Conservation (phyloP, 2,888 invertebrate genomes). For the Lordiphosa andalusiaca region DNA sequence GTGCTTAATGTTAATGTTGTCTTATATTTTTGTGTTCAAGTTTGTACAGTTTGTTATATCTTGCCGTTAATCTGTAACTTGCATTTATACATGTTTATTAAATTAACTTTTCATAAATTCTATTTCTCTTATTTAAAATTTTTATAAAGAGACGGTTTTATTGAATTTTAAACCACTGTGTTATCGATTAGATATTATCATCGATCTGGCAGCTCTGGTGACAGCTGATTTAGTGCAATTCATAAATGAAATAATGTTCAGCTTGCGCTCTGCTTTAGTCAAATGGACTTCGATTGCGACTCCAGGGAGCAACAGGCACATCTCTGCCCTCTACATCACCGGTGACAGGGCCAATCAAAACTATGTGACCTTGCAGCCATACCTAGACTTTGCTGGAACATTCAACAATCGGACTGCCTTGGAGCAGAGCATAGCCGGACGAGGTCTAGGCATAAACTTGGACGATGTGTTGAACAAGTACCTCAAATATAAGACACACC, state of each 20-base stretch:
- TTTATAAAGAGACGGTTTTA: neutral
- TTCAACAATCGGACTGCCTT: constrained; percentile 82
- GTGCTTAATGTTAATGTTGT: constrained; percentile 18
- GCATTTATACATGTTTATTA: constrained; percentile 23
- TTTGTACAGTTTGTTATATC: constrained; percentile 32
- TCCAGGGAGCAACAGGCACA: constrained; percentile 32
- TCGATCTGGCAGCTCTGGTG: constrained; percentile 18
- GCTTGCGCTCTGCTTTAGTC: constrained; percentile 18
- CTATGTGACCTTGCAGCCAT: constrained; percentile 85
- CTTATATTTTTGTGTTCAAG: constrained; percentile 24
- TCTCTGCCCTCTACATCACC: constrained; percentile 82
- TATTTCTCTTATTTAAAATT: constrained; percentile 1
- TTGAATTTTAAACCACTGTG: neutral
- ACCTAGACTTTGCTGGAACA: constrained; percentile 84
- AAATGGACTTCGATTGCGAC: constrained; percentile 17
- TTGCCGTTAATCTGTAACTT: constrained; percentile 9
- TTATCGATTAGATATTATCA: too few species aligned
- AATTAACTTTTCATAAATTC: constrained; percentile 17
- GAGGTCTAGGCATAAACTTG: constrained; percentile 83
- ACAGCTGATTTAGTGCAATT: constrained; percentile 23
- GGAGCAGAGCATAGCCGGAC: constrained; percentile 82
- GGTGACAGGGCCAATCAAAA: constrained; percentile 86
- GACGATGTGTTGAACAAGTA: constrained; percentile 83
- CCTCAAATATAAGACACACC: constrained; percentile 83
- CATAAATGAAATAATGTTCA: constrained; percentile 39